phyloP scores from a whole-genome alignment of 1,140 invertebrate species.

The Cotesia vestalis region DNA sequence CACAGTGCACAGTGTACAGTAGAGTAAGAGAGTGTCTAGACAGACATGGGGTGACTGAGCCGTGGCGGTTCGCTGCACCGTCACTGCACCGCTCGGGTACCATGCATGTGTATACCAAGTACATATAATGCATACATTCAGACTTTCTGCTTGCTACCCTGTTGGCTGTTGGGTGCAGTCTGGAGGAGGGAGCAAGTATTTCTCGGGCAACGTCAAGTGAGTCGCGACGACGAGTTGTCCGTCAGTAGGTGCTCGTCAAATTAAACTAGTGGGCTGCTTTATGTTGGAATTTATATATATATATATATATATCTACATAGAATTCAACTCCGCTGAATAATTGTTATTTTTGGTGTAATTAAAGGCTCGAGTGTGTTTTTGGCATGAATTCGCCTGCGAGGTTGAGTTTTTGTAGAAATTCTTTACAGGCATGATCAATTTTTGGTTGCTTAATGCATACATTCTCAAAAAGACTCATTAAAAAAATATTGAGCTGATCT shows the following conservation, averaged over 20 bases:
- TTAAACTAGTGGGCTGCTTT: too few species aligned
- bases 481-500: too few species aligned
- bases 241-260: slow-evolving; percentile 6
- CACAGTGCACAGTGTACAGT: slow-evolving; percentile 53
- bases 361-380: too few species aligned
- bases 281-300: too few species aligned
- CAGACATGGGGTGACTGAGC: slow-evolving; percentile 55
- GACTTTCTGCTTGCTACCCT: neutral
- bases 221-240: slow-evolving; percentile 16
- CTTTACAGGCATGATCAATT: too few species aligned
- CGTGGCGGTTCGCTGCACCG: slow-evolving; percentile 45
- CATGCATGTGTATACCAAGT: neutral
- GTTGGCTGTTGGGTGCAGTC: slow-evolving; percentile 2
- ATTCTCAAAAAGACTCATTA: too few species aligned
- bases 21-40: slow-evolving; percentile 63
- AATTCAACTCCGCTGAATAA: too few species aligned
- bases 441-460: too few species aligned
- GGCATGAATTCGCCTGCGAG: too few species aligned
- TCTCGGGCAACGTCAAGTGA: slow-evolving; percentile 48
- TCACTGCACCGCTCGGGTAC: slow-evolving; percentile 28
- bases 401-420: too few species aligned
- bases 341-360: too few species aligned
- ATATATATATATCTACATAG: too few species aligned
- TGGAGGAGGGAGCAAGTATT: slow-evolving; percentile 38
- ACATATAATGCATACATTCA: slow-evolving; percentile 15